Evolutionary conservation across 2,888 invertebrate species (phyloP), one percentile per base, ranked within the genome.

Genomic region (Lapara coniferarum): DNA sequence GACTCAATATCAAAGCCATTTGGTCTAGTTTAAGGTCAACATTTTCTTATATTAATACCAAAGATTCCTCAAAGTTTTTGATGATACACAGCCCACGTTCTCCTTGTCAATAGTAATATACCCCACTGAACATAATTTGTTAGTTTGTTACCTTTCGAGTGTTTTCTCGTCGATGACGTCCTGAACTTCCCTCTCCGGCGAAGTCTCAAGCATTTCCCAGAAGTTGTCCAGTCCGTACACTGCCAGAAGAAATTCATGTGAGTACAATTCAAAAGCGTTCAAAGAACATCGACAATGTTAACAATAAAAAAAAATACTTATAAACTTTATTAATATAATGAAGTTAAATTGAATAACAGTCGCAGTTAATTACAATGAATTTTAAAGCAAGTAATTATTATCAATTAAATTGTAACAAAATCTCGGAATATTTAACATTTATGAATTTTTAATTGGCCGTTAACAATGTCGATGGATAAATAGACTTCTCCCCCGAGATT

Each of bases 191-290:
- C 88, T 87, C 71, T 93, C 92, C 14, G 90, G 86, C 1, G 90
- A 81, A 52, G 84, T 78, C 67, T 92, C 94, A 57, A 93, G 81
- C 76, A 86, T 86, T 70, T 94, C 94, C 91, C 93, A 90, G 80
- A 93, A 91, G 82, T 93, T 93, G 74, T 94, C 93, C 84, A 91
- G 76, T n/a, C 90, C 89, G 75, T 89, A 88, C 70, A 90, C 93
- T 94, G 88, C 67, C 81, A 76, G 75, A 56, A 68, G 63, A 51
- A 71, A 30, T 66, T 14, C n/a, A 30, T 25, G 49, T 68, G 57
- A 56, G 46, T 56, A 66, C 53, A 19, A 13, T 6, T n/a, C 13
- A 59, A n/a, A 37, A n/a, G 14, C 12, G 5, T 19, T n/a, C 10
- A 12, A 55, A 55, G 0, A 46, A 46, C 19, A 63, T 63, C 63